Percentiles rank a stretch among this genome's conserved stretches.
Evolutionary conservation across 2,888 invertebrate species (phyloP).

Genomic region (Parnassius smintheus): DNA sequence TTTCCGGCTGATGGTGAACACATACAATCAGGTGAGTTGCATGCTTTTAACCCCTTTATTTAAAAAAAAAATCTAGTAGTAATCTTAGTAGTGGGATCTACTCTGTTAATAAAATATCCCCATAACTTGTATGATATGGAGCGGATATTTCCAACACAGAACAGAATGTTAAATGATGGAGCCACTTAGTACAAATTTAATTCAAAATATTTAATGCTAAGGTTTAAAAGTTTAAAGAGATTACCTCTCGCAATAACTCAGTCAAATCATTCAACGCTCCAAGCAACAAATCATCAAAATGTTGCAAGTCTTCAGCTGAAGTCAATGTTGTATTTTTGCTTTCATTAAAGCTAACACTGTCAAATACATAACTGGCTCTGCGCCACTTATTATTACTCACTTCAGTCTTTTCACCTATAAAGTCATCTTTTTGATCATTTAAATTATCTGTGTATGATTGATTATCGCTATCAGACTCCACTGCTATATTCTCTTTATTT

Average conservation of each 20-base stretch:
- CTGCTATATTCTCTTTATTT: conserved; percentile 76
- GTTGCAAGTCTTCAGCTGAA: conserved; percentile 39
- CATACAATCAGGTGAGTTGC: no score
- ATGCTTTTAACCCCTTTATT: no score
- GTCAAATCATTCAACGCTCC: conserved; percentile 77
- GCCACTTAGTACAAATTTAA: no score
- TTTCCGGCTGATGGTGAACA: no score
- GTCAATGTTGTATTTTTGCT: conserved; percentile 49
- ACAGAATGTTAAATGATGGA: no score
- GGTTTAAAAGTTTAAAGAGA: not conserved
- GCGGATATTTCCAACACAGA: no score
- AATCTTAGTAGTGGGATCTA: no score
- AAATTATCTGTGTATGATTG: conserved; percentile 61
- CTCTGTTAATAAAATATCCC: no score
- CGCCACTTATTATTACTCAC: conserved; percentile 54
- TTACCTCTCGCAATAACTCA: conserved; percentile 75
- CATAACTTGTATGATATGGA: no score
- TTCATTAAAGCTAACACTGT: conserved; percentile 54
- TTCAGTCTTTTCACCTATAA: conserved; percentile 29
- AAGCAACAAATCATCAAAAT: conserved; percentile 54
- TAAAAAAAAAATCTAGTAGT: no score
- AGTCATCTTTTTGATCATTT: conserved; percentile 44
- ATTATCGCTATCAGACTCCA: conserved; percentile 65
- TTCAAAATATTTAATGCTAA: not conserved
- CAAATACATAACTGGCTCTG: conserved; percentile 50